A percentile compares a stretch with the other conserved stretches of the same genome.
Conservation (phyloP, 2,888 invertebrate genomes). For the Ommatoiulus sabulosus region DNA sequence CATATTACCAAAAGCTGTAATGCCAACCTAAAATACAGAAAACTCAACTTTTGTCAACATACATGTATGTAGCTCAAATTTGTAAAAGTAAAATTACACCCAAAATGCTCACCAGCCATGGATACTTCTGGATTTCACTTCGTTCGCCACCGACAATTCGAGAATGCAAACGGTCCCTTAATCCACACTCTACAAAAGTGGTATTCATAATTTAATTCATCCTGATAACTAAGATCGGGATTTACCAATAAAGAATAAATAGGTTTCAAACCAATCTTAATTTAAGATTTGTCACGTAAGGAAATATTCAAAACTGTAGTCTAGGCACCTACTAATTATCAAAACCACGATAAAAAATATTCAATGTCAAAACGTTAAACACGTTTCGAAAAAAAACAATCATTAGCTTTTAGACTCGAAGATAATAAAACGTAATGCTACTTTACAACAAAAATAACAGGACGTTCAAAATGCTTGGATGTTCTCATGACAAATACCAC, state of each 20-base stretch:
- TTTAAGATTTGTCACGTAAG: too few relatives aligned
- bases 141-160: constrained; percentile 54
- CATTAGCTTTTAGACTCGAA: too few relatives aligned
- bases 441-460: background rate
- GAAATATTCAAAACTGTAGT: too few relatives aligned
- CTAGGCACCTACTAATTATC: too few relatives aligned
- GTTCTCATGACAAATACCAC: background rate
- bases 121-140: constrained; percentile 41
- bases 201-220: background rate
- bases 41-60: background rate
- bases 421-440: background rate
- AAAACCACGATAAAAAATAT: background rate
- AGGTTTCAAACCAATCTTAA: too few relatives aligned
- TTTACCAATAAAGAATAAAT: too few relatives aligned
- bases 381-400: too few relatives aligned
- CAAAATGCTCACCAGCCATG: constrained; percentile 51
- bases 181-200: background rate
- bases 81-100: background rate
- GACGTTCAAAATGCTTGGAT: background rate
- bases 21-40: constrained; percentile 16
- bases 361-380: background rate
- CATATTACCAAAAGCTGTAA: constrained; percentile 42
- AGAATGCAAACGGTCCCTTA: constrained; percentile 21
- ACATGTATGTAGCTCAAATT: background rate
- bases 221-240: too few relatives aligned